Evolutionary conservation across 2,113 vertebrate genomes (phyloP), one percentile per base, ranked within the genome.

Genomic region (Cavia porcellus): DNA sequence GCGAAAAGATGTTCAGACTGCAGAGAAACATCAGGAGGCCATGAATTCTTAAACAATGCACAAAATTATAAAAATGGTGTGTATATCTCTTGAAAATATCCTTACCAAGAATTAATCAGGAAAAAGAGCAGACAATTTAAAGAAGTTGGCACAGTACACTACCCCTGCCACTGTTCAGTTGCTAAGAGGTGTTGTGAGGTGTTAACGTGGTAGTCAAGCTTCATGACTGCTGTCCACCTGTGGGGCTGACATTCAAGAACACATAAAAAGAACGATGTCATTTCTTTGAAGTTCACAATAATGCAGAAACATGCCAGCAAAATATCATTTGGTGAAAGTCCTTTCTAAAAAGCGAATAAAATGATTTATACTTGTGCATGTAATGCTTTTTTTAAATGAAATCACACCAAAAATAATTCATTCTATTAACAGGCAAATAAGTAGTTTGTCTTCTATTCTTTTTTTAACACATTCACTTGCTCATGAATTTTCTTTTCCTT

Each of bases 21-120:
- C 13, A 74, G 87, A 89, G 61, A 93, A 92, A 89, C 68, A 97
- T 90, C 55, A 81, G 74, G 89, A 83, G 30, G 62, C 80, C 88
- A 96, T 96, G 75, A 93, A 92, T 93, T 96, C 94, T 96, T 95
- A 96, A 97, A 62, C 20, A 94, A 75, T 42, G 42, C 3, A 95
- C 32, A 47, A 86, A 85, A 93, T 94, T 89, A 52, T 62, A 81
- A 93, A 90, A 93, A 80, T 72, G 13, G 14, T 82, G 1, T 84
- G 5, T 45, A 10, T 77, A 80, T 38, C 10, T 92, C 68, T 92
- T 89, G 92, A 89, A 96, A 96, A 84, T 86, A 84, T 70, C 20
- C 30, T 95, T 89, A 87, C 50, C 50, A 85, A 95, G 86, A 92
- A 92, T 77, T 66, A 97, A 79, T 25, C 70, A 92, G 72, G 42